A percentile compares a stretch with the other conserved stretches of the same genome.
phyloP scores from a whole-genome alignment of 2,113 vertebrate species.

The Psittacus erithacus region DNA sequence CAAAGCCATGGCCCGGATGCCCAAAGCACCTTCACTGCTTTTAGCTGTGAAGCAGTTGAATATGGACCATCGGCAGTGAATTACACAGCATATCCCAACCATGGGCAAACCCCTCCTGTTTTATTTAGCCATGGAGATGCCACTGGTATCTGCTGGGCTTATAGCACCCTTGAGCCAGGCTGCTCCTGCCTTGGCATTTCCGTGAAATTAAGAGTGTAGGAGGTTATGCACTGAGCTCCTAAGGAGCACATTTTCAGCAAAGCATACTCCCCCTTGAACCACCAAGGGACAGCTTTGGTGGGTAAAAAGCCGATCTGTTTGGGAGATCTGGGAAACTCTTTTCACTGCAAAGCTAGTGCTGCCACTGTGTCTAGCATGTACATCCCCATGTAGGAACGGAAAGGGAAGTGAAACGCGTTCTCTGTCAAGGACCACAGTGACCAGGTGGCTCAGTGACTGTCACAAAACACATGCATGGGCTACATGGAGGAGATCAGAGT shows the following conservation, averaged over 20 bases:
- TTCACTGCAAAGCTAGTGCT: rapidly evolving
- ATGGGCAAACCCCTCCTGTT: not conserved
- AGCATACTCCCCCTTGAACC: not conserved
- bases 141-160: not conserved
- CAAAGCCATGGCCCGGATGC: not conserved
- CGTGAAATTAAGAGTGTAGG: not conserved
- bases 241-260: not conserved
- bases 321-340: not conserved
- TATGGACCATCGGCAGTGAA: not conserved
- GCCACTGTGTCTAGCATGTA: not conserved
- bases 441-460: not conserved
- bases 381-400: not conserved
- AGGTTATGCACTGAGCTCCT: not conserved
- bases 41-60: not conserved
- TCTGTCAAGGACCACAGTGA: not conserved
- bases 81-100: not conserved
- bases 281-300: not conserved
- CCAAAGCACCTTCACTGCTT: not conserved
- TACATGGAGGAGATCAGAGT: not conserved
- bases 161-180: not conserved
- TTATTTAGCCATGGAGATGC: not conserved
- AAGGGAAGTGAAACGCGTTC: not conserved
- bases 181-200: not conserved
- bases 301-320: not conserved
- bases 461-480: not conserved